A percentile compares a stretch with the other conserved stretches of the same genome.
These are phyloP conservation scores for Lepetodrilus schrolli DNA, from an alignment of 2,888 invertebrate species.

Conservation along the genomic window DNA sequence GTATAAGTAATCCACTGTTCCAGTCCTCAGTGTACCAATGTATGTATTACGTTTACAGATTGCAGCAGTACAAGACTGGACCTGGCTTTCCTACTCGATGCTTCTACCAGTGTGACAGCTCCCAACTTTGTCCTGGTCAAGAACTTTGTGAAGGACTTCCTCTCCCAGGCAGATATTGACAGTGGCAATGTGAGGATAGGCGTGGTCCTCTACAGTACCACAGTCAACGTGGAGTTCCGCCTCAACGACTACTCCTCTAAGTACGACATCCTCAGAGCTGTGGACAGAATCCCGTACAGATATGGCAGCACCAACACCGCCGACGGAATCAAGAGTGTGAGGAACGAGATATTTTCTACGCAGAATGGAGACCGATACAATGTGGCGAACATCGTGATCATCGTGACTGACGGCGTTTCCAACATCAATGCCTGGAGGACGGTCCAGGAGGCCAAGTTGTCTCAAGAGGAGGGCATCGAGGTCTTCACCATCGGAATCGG, in stretches of 20 bases:
- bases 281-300: constrained; percentile 56
- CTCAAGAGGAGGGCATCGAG: constrained; percentile 41
- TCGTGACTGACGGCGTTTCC: constrained; percentile 69
- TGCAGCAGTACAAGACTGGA: constrained; percentile 50
- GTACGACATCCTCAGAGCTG: constrained; percentile 51
- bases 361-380: constrained; percentile 60
- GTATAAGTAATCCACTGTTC: neutral
- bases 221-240: constrained; percentile 52
- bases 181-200: constrained; percentile 60
- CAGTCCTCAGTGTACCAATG: too few species aligned
- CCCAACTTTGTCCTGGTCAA: constrained; percentile 46
- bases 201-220: constrained; percentile 59
- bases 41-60: too few species aligned
- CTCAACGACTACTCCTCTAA: constrained; percentile 47
- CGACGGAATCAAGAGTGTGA: constrained; percentile 60
- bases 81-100: constrained; percentile 54
- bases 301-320: constrained; percentile 70
- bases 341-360: constrained; percentile 53
- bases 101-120: constrained; percentile 47
- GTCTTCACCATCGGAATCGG: constrained; percentile 55
- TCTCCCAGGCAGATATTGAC: constrained; percentile 52
- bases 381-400: constrained; percentile 59
- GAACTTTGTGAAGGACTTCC: constrained; percentile 46
- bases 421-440: constrained; percentile 65
- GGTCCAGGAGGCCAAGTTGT: constrained; percentile 60